These are phyloP conservation scores for Acanthopleura granulata DNA, from an alignment of 2,888 invertebrate genomes.

Conservation along the genomic window DNA sequence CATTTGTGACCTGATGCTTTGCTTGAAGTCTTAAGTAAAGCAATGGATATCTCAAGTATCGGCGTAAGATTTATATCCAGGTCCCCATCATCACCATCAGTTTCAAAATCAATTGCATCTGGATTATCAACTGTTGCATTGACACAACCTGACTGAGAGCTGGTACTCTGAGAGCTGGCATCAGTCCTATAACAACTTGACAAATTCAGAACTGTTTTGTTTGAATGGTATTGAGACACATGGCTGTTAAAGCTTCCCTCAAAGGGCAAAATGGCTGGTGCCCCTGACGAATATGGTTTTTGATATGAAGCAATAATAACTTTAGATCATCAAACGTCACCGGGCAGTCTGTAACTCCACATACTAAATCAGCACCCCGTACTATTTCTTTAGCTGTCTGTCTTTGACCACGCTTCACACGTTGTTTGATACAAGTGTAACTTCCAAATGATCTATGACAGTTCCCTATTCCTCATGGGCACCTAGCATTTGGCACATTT, in stretches of 20 bases:
- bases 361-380: neutral
- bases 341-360: neutral
- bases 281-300: slow-evolving; percentile 22
- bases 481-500: slow-evolving; percentile 16
- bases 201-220: neutral
- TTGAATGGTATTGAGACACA: slow-evolving; percentile 18
- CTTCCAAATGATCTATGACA: slow-evolving; percentile 13
- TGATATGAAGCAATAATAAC: slow-evolving; percentile 17
- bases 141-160: neutral
- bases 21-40: slow-evolving; percentile 22
- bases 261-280: slow-evolving; percentile 15
- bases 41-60: slow-evolving; percentile 5
- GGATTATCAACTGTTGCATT: neutral
- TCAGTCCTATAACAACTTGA: slow-evolving; percentile 2
- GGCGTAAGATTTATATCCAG: neutral
- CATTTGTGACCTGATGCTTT: slow-evolving; percentile 19
- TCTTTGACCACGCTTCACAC: neutral
- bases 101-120: slow-evolving; percentile 18
- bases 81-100: slow-evolving; percentile 9
- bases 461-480: slow-evolving; percentile 10
- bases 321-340: neutral
- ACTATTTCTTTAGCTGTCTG: slow-evolving; percentile 7
- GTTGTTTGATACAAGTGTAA: slow-evolving; percentile 11
- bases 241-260: slow-evolving; percentile 12
- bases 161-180: neutral